Evolutionary conservation across 2,888 invertebrate species (phyloP), one percentile per base, ranked within the genome.

Genomic region (Timandra comae): DNA sequence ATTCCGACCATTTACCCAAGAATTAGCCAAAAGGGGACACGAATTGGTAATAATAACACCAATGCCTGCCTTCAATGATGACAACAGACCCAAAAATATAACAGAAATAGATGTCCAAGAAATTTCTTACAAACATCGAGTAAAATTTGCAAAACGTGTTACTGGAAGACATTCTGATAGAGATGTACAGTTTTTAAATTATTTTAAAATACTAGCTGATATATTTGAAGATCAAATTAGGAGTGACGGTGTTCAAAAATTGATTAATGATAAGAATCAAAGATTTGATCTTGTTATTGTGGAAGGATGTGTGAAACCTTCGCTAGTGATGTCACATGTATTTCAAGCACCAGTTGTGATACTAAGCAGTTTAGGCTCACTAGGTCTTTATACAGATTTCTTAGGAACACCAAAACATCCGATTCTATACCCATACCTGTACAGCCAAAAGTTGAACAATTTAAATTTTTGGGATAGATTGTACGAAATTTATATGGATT

Each of bases 21-120:
- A 66, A 11, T 43, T 86, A 22, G 64, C 64, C 0, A 57, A 47
- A 22, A 49, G 68, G 3, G 84, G 82, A 1, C 82, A 86, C 31
- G 60, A 82, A 24, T 38, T 86, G 0, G 57, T 65, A 0, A 51
- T 78, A 0, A 39, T 78, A 3, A 76, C 82, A 0, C 26, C 84
- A 4, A 43, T 77, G 38, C 74, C 75, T 0, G 52, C 40, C 0
- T 63, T 54, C 8, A 33, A 49, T 0, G 51, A 59, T 30, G 49
- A 46, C 9, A 7, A 38, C 27, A n/a, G 54, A 0, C 58, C 57
- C 2, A 30, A 34, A 0, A 80, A 76, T 33, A 49, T 72, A 2
- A 71, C 53, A 2, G 75, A 82, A 53, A 71, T 81, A 1, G 62
- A 73, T 7, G 27, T 73, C 0, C 56, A 71, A n/a, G 57, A 66